These are phyloP conservation scores for Halocynthia aurantium DNA, from an alignment of 23 tunicate species.

Conservation along the genomic window DNA sequence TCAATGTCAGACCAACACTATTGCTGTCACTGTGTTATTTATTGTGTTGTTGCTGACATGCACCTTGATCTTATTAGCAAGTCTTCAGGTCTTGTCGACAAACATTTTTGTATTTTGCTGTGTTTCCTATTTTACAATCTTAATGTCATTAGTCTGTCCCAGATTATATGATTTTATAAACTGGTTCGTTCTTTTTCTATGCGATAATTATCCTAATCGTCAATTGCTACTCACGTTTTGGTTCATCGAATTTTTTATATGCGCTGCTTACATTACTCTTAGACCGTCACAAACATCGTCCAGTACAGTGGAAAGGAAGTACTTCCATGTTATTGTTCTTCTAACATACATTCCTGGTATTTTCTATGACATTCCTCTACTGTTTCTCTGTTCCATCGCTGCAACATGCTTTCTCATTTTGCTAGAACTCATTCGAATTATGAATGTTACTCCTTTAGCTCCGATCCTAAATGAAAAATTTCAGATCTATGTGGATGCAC, in stretches of 20 bases:
- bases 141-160: no score
- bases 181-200: not conserved
- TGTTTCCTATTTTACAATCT: no score
- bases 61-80: not conserved
- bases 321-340: conserved; percentile 58
- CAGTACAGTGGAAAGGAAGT: conserved; percentile 59
- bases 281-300: conserved; percentile 10
- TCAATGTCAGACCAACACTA: not conserved
- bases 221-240: not conserved
- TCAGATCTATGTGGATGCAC: conserved; percentile 29
- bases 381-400: conserved; percentile 43
- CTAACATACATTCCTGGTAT: conserved; percentile 77
- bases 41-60: conserved; percentile 2
- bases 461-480: conserved; percentile 12
- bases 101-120: no score
- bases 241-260: conserved; percentile 1
- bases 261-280: not conserved
- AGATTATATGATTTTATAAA: not conserved
- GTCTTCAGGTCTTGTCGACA: conserved; percentile 5
- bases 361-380: conserved; percentile 45
- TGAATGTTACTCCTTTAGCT: conserved; percentile 54
- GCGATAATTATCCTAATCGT: not conserved
- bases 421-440: conserved; percentile 31
- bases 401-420: conserved; percentile 37
- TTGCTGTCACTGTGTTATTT: conserved; percentile 6